phyloP scores from a whole-genome alignment of 2,888 invertebrate genomes.

The Harpalus rubripes region DNA sequence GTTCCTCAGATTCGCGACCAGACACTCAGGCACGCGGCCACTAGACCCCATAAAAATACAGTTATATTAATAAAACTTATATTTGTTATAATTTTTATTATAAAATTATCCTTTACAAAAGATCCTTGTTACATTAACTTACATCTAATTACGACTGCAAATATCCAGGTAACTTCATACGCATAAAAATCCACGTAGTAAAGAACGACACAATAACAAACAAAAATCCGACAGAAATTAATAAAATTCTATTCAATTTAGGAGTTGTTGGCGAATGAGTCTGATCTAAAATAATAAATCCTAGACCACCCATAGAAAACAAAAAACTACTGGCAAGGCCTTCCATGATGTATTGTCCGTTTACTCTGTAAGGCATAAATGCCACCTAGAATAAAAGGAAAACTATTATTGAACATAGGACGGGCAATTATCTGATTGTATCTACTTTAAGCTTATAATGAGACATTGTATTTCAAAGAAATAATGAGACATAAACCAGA shows the following conservation, averaged over 20 bases:
- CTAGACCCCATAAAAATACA: too few relatives aligned
- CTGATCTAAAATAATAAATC: slow-evolving; percentile 97
- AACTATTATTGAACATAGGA: too few relatives aligned
- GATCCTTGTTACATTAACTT: slow-evolving; percentile 23
- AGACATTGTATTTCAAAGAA: too few relatives aligned
- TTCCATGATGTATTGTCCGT: slow-evolving; percentile 99
- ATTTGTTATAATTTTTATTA: slow-evolving; percentile 32
- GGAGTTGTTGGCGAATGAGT: slow-evolving; percentile 94
- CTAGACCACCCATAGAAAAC: slow-evolving; percentile 96
- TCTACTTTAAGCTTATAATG: too few relatives aligned
- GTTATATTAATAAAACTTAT: background rate
- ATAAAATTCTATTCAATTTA: slow-evolving; percentile 92
- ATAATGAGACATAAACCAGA: too few relatives aligned
- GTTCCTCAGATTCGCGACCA: too few relatives aligned
- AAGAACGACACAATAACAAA: slow-evolving; percentile 96
- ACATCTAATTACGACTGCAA: slow-evolving; percentile 80
- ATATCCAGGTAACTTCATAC: slow-evolving; percentile 97
- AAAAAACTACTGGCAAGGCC: slow-evolving; percentile 98
- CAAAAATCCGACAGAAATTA: slow-evolving; percentile 94
- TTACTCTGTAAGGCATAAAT: slow-evolving; percentile 98
- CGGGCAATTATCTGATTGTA: too few relatives aligned
- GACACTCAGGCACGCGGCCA: too few relatives aligned
- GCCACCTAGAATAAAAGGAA: slow-evolving; percentile 86
- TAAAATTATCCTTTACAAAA: slow-evolving; percentile 39
- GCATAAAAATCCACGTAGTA: slow-evolving; percentile 98